Evolutionary conservation across 2,888 invertebrate species (phyloP).

Genomic region (Prostheceraeus crozeri): DNA sequence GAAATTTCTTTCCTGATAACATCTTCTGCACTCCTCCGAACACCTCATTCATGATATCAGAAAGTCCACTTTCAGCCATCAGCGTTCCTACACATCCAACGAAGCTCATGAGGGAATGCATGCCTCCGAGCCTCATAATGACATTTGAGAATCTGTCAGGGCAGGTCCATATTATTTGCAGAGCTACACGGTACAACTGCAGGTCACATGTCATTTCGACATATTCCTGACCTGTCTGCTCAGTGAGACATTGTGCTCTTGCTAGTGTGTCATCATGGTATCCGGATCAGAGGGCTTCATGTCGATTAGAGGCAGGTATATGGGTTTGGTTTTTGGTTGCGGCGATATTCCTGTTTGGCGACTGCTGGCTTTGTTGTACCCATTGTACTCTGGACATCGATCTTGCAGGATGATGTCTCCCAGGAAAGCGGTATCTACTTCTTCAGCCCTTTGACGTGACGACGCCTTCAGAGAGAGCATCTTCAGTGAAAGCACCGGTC

Average conservation of each 20-base stretch:
- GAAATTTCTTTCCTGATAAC: slow-evolving; percentile 43
- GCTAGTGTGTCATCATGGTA: slow-evolving; percentile 40
- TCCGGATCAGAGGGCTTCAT: slow-evolving; percentile 40
- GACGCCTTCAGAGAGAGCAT: slow-evolving; percentile 7
- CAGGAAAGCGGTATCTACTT: slow-evolving; percentile 37
- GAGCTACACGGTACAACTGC: slow-evolving; percentile 41
- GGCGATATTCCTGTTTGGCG: slow-evolving; percentile 36
- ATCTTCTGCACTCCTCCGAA: slow-evolving; percentile 42
- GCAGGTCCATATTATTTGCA: slow-evolving; percentile 42
- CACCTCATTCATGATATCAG: slow-evolving; percentile 39
- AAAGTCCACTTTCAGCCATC: slow-evolving; percentile 42
- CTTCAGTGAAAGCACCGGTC: slow-evolving; percentile 18
- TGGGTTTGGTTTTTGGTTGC: slow-evolving; percentile 36
- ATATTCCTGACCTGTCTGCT: slow-evolving; percentile 34
- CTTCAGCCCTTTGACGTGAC: slow-evolving; percentile 8
- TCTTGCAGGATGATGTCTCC: slow-evolving; percentile 9
- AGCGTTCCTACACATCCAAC: slow-evolving; percentile 36
- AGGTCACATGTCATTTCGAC: slow-evolving; percentile 41
- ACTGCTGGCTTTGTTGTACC: slow-evolving; percentile 39
- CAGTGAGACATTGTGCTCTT: slow-evolving; percentile 36
- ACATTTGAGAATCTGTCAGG: slow-evolving; percentile 34
- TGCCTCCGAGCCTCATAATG: slow-evolving; percentile 32
- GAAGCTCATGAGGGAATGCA: slow-evolving; percentile 35
- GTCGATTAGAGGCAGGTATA: slow-evolving; percentile 40
- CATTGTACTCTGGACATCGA: slow-evolving; percentile 37